phyloP scores from a whole-genome alignment of 2,888 invertebrate species.

The Drosophila merina region DNA sequence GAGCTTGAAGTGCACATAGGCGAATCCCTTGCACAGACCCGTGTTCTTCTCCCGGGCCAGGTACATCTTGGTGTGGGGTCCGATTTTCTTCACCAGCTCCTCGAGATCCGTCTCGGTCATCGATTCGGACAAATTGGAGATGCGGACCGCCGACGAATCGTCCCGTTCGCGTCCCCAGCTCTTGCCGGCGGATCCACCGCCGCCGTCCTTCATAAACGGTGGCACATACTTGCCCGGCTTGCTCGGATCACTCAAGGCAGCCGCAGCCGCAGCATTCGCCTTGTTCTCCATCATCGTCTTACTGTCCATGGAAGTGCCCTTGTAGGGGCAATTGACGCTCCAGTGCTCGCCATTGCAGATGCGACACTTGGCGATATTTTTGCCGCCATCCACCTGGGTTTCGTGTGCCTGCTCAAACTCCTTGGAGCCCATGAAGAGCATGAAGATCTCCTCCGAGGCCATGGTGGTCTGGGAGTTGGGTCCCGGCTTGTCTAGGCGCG shows the following conservation, averaged over 20 bases:
- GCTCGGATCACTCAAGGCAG: slow-evolving; percentile 58
- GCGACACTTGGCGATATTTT: slow-evolving; percentile 91
- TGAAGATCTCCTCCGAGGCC: slow-evolving; percentile 96
- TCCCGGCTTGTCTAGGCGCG: slow-evolving; percentile 94
- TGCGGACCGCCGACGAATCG: slow-evolving; percentile 96
- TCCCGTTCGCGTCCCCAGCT: slow-evolving; percentile 87
- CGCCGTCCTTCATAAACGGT: slow-evolving; percentile 94
- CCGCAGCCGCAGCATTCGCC: slow-evolving; percentile 81
- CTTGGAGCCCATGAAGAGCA: slow-evolving; percentile 95
- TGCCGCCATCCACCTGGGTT: slow-evolving; percentile 91
- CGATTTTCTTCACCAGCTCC: slow-evolving; percentile 96
- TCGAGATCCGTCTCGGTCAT: slow-evolving; percentile 97
- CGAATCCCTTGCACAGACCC: slow-evolving; percentile 96
- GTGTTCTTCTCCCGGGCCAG: slow-evolving; percentile 96
- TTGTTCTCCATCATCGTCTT: slow-evolving; percentile 86
- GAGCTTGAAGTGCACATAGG: slow-evolving; percentile 98
- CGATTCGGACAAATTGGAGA: slow-evolving; percentile 98
- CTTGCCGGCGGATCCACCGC: slow-evolving; percentile 83
- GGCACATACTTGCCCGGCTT: slow-evolving; percentile 90
- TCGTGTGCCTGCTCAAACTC: slow-evolving; percentile 95
- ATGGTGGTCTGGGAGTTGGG: slow-evolving; percentile 98
- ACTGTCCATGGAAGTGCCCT: slow-evolving; percentile 92
- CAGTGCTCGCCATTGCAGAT: slow-evolving; percentile 98
- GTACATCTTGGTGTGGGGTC: slow-evolving; percentile 95
- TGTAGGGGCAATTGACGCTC: slow-evolving; percentile 99